Evolutionary conservation across 2,113 vertebrate species (phyloP).

Genomic region (Galemys pyrenaicus): DNA sequence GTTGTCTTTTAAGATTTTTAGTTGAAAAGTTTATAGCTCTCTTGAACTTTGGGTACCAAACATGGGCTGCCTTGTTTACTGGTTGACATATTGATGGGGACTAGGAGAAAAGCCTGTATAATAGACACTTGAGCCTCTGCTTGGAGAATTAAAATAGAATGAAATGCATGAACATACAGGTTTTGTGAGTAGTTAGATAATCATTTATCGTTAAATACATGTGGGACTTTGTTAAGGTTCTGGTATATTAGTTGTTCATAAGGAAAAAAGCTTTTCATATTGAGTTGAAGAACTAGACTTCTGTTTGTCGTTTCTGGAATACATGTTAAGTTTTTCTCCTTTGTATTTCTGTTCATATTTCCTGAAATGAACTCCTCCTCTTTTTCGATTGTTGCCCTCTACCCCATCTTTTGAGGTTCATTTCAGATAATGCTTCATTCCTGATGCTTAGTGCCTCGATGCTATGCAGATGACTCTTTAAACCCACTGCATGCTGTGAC

Average conservation of each 20-base stretch:
- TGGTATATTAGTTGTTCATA: neutral
- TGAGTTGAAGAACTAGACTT: neutral
- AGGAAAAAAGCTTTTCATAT: neutral
- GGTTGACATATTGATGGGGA: neutral
- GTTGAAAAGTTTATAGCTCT: constrained; percentile 10
- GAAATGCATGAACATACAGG: neutral
- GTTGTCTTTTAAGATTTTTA: neutral
- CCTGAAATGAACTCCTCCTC: neutral
- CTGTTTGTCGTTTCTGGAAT: constrained; percentile 8
- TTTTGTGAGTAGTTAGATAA: neutral
- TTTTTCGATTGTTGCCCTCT: neutral
- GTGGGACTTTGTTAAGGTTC: neutral
- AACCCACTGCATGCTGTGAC: neutral
- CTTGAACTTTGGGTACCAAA: neutral
- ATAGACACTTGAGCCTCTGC: neutral
- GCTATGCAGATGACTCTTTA: neutral
- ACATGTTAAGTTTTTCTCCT: neutral
- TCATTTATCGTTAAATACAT: constrained; percentile 36
- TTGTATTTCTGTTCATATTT: neutral
- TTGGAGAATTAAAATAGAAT: neutral
- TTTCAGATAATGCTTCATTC: neutral
- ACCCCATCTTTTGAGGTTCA: neutral
- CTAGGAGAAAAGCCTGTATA: constrained; percentile 10
- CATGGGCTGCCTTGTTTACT: neutral
- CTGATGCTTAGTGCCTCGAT: neutral